phyloP scores from a whole-genome alignment of 1,140 invertebrate species.

The Atta colombica region DNA sequence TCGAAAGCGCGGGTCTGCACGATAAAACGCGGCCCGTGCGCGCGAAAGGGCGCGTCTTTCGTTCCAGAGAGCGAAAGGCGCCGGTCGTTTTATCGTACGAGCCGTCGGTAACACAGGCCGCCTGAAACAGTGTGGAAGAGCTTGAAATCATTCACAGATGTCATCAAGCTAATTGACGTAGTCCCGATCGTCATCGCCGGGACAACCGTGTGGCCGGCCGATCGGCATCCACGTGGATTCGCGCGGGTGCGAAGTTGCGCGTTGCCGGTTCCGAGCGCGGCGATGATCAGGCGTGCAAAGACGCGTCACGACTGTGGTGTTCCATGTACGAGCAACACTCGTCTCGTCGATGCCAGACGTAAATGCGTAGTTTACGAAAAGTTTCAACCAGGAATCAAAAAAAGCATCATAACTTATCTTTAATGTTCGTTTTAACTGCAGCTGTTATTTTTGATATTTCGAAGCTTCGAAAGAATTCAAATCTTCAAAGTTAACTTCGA shows the following conservation, averaged over 20 bases:
- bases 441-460: too few relatives aligned
- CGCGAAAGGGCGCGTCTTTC: slow-evolving; percentile 62
- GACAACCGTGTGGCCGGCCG: slow-evolving; percentile 26
- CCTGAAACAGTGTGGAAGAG: slow-evolving; percentile 73
- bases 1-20: slow-evolving; percentile 69
- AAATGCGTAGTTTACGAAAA: neutral
- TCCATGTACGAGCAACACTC: neutral
- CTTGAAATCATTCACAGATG: slow-evolving; percentile 76
- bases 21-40: slow-evolving; percentile 66
- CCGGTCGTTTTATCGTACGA: slow-evolving; percentile 70
- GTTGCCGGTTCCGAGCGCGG: slow-evolving; percentile 8
- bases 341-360: neutral
- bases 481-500: too few relatives aligned
- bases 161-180: slow-evolving; percentile 74
- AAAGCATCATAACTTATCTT: neutral
- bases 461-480: too few relatives aligned
- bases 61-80: slow-evolving; percentile 67
- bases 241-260: neutral
- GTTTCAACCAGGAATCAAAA: neutral
- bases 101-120: slow-evolving; percentile 69
- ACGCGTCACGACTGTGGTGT: neutral
- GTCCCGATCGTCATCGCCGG: slow-evolving; percentile 34
- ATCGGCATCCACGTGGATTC: slow-evolving; percentile 40
- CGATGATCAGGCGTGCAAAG: neutral
- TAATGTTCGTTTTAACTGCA: neutral